Evolutionary conservation across 2,888 invertebrate genomes (phyloP).

Genomic region (Empis stercorea): DNA sequence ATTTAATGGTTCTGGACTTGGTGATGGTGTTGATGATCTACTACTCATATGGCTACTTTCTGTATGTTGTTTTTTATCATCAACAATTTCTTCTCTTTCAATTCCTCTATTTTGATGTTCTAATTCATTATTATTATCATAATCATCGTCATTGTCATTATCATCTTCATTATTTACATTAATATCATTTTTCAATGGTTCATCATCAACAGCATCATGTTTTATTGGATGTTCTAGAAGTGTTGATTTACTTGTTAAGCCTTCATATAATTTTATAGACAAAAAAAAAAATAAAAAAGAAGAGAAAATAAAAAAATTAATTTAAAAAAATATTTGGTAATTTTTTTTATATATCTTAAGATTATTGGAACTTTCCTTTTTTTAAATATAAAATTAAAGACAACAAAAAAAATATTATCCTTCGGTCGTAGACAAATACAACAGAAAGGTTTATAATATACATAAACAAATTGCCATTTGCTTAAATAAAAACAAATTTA

Average conservation of each 20-base stretch:
- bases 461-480: no score
- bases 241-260: slow-evolving; percentile 4
- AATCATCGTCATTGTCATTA: slow-evolving; percentile 8
- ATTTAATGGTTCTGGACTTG: background rate
- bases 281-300: slow-evolving; percentile 5
- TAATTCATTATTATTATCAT: slow-evolving; percentile 15
- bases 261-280: background rate
- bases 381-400: no score
- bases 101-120: no score
- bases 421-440: no score
- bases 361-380: no score
- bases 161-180: slow-evolving; percentile 3
- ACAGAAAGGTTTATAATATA: no score
- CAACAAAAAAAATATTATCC: no score
- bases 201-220: slow-evolving; percentile 14
- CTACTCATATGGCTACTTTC: background rate
- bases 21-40: slow-evolving; percentile 3
- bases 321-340: no score
- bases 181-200: slow-evolving; percentile 10
- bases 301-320: slow-evolving; percentile 3
- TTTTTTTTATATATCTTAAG: background rate
- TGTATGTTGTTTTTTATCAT: slow-evolving; percentile 15
- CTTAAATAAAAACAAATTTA: no score
- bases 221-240: no score
- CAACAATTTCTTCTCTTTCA: background rate